These are phyloP conservation scores for Thryonomys swinderianus DNA, from an alignment of 2,113 vertebrate genomes.

Conservation along the genomic window DNA sequence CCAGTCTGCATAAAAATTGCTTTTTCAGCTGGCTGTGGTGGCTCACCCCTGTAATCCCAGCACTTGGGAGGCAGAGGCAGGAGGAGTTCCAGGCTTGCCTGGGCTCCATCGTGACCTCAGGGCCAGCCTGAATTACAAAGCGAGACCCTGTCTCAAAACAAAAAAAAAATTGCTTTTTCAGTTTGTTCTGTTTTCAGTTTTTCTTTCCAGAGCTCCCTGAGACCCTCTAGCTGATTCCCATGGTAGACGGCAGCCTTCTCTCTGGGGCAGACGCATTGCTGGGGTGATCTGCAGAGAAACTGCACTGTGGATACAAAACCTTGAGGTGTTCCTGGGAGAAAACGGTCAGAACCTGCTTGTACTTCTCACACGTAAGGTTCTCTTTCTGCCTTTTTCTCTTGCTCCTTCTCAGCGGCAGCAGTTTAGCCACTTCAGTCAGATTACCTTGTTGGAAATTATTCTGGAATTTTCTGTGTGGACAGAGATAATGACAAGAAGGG, in stretches of 20 bases:
- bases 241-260: not conserved
- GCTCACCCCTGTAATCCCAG: no score
- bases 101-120: no score
- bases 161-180: not conserved
- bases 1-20: not conserved
- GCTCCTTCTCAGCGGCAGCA: slow-evolving; percentile 28
- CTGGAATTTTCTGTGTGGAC: no score
- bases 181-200: not conserved
- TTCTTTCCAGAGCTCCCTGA: not conserved
- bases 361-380: not conserved
- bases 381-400: slow-evolving; percentile 31
- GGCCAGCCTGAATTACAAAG: no score
- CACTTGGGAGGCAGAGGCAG: no score
- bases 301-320: slow-evolving; percentile 53
- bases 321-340: slow-evolving; percentile 74
- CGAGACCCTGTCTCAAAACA: no score
- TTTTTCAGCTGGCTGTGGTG: no score
- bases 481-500: slow-evolving; percentile 8
- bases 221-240: not conserved
- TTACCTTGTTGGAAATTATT: slow-evolving; percentile 14
- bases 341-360: slow-evolving; percentile 30
- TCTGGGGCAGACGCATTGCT: slow-evolving; percentile 12
- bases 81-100: no score
- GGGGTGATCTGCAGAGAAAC: not conserved
- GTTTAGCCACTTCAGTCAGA: slow-evolving; percentile 18